Base-by-base conservation (phyloP, 2,888 invertebrate genomes). In the Chaitophorus viminalis region DNA sequence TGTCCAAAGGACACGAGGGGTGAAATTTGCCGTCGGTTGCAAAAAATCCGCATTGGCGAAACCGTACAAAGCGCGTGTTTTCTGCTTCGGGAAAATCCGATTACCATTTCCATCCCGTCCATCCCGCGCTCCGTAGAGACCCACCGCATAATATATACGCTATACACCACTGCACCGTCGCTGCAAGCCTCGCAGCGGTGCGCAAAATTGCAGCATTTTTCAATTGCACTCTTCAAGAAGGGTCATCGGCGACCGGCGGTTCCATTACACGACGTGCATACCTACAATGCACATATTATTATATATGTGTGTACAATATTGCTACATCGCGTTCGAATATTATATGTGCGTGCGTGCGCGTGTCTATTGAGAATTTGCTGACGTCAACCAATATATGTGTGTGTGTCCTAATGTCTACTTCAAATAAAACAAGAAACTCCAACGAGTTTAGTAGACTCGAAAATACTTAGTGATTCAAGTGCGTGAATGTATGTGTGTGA, bases 21-120 rank as follows among this genome's bases (percentile, higher is more conserved):
- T 70, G 33, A 52, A 70, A 86, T 70, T 77, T 78, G 77, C 33
- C 74, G 25, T 72, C 25, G 52, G 82, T 72, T 72, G 82, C 82
- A 74, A 52, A 79, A 87, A 54, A 81, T n/a, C 86, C 79, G 86
- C 86, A 79, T 72, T 74, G 86, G 60, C 79, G 86, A 87, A 87
- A 79, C 86, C 86, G 52, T 87, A 87, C 39, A 79, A 72, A 21
- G 29, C 31, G 39, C 79, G 72, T 74, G 79, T 72, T 76, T 84
- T 79, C 74, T 29, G 39, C 72, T 76, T 60, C 39, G 74, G 31
- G 36, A 74, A 79, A 79, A 87, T 87, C 86, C 86, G 68, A 87
- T 87, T 87, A 87, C 79, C 70, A 29, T 74, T 72, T 72, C 60
- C 72, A 5, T 25, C 18, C 70, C 46, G 52, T 36, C 84, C 29